Evolutionary conservation across 2,888 invertebrate genomes (phyloP).

Genomic region (Coelinius sp.): DNA sequence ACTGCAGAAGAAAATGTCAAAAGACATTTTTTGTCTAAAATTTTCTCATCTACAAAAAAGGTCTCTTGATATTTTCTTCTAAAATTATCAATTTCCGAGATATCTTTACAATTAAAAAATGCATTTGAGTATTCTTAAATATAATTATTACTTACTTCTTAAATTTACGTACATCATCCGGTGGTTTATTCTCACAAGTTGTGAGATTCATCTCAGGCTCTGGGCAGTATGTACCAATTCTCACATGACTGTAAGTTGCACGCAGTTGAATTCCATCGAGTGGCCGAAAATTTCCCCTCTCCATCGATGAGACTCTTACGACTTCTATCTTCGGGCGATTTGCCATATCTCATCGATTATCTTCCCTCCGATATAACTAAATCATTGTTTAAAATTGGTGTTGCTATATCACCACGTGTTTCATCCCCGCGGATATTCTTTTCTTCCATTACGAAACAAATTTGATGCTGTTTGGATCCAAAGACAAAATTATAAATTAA

Average conservation of each 20-base stretch:
- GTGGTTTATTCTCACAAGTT: constrained; percentile 59
- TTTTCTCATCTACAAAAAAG: too few species aligned
- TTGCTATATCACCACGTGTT: background rate
- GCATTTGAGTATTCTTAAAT: background rate
- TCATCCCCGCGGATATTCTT: background rate
- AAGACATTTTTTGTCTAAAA: too few species aligned
- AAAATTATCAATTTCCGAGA: too few species aligned
- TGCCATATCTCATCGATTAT: constrained; percentile 43
- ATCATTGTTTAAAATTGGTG: constrained; percentile 11
- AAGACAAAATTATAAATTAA: background rate
- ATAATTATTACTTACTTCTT: constrained; percentile 61
- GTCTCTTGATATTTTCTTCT: too few species aligned
- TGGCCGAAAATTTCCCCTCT: constrained; percentile 63
- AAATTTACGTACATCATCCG: constrained; percentile 60
- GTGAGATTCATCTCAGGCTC: constrained; percentile 58
- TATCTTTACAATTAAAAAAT: background rate
- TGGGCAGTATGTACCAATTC: constrained; percentile 64
- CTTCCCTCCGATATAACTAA: constrained; percentile 42
- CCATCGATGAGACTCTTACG: constrained; percentile 64
- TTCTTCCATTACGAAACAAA: constrained; percentile 5
- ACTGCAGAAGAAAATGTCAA: too few species aligned
- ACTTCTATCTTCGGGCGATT: constrained; percentile 65
- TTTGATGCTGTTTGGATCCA: constrained; percentile 20
- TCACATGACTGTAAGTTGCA: constrained; percentile 63
- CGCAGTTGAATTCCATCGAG: constrained; percentile 65